Percentiles rank a stretch among this genome's conserved stretches.
Conservation (phyloP, 2,797 vertebrate species). For the Synaphobranchus kaupii region DNA sequence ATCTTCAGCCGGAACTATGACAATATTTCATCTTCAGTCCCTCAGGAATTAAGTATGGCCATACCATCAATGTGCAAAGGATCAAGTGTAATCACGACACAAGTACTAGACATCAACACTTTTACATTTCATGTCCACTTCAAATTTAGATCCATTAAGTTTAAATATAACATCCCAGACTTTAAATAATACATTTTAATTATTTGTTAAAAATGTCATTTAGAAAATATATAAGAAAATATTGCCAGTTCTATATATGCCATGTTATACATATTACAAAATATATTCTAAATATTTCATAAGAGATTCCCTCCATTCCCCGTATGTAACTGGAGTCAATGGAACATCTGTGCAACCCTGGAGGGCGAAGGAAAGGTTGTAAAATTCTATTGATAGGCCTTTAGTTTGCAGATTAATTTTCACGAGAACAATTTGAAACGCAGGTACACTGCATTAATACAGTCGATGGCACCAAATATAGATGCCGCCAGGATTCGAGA, state of each 20-base stretch:
- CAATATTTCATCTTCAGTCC: neutral
- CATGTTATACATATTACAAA: neutral
- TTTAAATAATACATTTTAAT: neutral
- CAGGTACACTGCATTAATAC: neutral
- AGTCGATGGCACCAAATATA: neutral
- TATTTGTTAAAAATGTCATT: neutral
- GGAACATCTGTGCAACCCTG: neutral
- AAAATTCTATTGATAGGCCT: neutral
- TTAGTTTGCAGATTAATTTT: neutral
- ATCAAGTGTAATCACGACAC: neutral
- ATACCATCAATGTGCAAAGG: neutral
- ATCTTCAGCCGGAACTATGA: neutral
- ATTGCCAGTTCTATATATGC: neutral
- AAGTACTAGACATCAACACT: neutral
- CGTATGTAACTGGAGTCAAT: neutral
- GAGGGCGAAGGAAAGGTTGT: neutral
- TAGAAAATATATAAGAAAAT: neutral
- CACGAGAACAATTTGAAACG: neutral
- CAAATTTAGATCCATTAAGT: constrained; percentile 7
- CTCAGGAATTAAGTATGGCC: neutral
- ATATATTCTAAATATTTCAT: neutral
- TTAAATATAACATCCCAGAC: neutral
- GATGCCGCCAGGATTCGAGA: neutral
- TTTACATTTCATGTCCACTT: neutral
- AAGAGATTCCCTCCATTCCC: neutral